Evolutionary conservation across 2,797 vertebrate species (phyloP).

Genomic region (Podargus strigoides): DNA sequence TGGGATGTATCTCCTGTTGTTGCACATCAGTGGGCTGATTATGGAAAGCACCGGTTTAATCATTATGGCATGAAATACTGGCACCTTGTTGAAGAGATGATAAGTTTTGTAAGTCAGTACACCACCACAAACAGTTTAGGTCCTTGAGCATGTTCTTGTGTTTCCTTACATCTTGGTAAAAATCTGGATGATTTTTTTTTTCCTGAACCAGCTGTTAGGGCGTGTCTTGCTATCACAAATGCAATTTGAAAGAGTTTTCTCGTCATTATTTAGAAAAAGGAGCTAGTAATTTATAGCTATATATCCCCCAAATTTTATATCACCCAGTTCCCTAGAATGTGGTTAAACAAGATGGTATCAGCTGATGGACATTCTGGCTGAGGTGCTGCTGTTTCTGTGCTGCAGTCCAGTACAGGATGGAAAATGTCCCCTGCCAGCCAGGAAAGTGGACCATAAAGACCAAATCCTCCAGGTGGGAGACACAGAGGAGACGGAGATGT

Average conservation of each 20-base stretch:
- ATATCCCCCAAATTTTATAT: background rate
- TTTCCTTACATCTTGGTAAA: background rate
- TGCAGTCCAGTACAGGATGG: background rate
- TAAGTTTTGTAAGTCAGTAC: background rate
- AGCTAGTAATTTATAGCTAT: background rate
- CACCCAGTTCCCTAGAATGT: background rate
- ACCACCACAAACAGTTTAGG: background rate
- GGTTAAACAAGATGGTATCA: background rate
- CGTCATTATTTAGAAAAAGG: background rate
- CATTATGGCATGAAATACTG: background rate
- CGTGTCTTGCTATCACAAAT: background rate
- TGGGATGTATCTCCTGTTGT: background rate
- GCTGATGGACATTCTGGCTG: background rate
- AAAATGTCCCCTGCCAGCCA: background rate
- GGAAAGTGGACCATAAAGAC: background rate
- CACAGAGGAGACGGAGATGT: background rate
- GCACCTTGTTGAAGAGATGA: background rate
- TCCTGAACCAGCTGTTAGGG: background rate
- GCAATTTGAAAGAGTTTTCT: background rate
- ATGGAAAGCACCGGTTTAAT: background rate
- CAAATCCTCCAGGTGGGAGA: background rate
- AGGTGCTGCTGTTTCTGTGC: background rate
- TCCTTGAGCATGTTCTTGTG: fast-evolving
- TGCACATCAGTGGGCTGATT: background rate
- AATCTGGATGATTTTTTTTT: background rate